These are phyloP conservation scores for Saccostrea glomerata DNA, from an alignment of 1,140 invertebrate species.

Conservation along the genomic window DNA sequence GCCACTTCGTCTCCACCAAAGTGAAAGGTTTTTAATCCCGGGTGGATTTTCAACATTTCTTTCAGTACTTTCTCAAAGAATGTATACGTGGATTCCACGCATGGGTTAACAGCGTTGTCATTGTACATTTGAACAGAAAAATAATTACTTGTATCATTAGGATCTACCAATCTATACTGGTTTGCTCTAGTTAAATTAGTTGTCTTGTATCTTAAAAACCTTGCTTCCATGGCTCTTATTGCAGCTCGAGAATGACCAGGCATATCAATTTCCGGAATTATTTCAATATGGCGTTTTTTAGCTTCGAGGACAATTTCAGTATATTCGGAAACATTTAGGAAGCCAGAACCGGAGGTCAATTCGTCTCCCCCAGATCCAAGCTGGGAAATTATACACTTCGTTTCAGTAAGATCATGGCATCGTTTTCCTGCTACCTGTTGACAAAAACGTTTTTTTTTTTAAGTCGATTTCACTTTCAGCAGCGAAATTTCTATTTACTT, in stretches of 20 bases:
- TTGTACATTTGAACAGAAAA: constrained; percentile 65
- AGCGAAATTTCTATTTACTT: neutral
- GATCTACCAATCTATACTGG: constrained; percentile 61
- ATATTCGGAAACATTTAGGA: constrained; percentile 67
- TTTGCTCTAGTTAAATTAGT: constrained; percentile 27
- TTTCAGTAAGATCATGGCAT: constrained; percentile 68
- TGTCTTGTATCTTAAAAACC: constrained; percentile 34
- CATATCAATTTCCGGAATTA: constrained; percentile 76
- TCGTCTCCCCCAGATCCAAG: constrained; percentile 71
- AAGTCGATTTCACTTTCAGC: too few species aligned
- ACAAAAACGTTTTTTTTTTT: neutral
- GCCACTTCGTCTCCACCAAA: too few species aligned
- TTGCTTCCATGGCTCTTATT: constrained; percentile 69
- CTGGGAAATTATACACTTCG: constrained; percentile 65
- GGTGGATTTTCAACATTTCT: constrained; percentile 63
- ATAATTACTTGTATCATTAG: constrained; percentile 51
- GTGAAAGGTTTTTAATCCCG: constrained; percentile 68
- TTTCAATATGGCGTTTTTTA: constrained; percentile 65
- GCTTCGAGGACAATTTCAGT: constrained; percentile 68
- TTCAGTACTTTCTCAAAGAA: constrained; percentile 61
- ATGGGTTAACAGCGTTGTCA: constrained; percentile 72
- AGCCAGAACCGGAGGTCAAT: constrained; percentile 64
- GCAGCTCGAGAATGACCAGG: constrained; percentile 75
- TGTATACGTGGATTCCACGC: constrained; percentile 68
- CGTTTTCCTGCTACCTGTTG: constrained; percentile 68